Conservation (phyloP, 2,888 invertebrate genomes). For the Volucella inflata region DNA sequence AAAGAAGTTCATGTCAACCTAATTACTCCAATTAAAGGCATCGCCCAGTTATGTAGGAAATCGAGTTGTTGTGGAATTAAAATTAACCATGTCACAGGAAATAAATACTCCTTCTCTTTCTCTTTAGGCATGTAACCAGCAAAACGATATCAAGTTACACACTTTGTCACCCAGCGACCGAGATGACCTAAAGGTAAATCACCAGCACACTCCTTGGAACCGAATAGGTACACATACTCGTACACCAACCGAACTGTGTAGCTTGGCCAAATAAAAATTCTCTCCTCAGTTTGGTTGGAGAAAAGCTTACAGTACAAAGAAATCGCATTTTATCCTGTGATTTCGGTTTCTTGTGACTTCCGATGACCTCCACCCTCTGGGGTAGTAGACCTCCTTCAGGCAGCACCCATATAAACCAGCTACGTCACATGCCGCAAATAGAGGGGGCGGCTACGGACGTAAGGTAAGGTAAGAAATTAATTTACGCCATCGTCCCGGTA, state of each 20-base stretch:
- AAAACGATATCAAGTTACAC: slow-evolving; percentile 74
- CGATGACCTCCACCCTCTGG: not conserved
- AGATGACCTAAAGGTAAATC: slow-evolving; percentile 74
- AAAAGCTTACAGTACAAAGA: slow-evolving; percentile 32
- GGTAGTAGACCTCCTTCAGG: not conserved
- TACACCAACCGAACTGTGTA: slow-evolving; percentile 20
- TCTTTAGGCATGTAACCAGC: slow-evolving; percentile 62
- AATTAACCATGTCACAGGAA: slow-evolving; percentile 72
- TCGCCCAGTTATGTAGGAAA: slow-evolving; percentile 68
- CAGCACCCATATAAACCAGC: not conserved
- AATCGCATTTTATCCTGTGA: slow-evolving; percentile 64
- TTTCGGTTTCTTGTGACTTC: slow-evolving; percentile 56
- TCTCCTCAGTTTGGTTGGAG: not conserved
- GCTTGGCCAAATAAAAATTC: no score
- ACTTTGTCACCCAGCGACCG: slow-evolving; percentile 71
- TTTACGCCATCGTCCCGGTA: slow-evolving; percentile 75
- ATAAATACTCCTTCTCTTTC: slow-evolving; percentile 60
- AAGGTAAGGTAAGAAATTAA: slow-evolving; percentile 68
- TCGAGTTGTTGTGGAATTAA: slow-evolving; percentile 71
- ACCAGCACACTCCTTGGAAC: slow-evolving; percentile 55
- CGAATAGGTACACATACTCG: not conserved
- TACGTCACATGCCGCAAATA: slow-evolving; percentile 62
- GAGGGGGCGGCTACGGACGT: slow-evolving; percentile 34
- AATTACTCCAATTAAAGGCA: slow-evolving; percentile 74
- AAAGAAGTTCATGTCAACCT: slow-evolving; percentile 66